A percentile compares a stretch with the other conserved stretches of the same genome.
Evolutionary conservation across 2,113 vertebrate species (phyloP).

Genomic region (Cacatua alba): DNA sequence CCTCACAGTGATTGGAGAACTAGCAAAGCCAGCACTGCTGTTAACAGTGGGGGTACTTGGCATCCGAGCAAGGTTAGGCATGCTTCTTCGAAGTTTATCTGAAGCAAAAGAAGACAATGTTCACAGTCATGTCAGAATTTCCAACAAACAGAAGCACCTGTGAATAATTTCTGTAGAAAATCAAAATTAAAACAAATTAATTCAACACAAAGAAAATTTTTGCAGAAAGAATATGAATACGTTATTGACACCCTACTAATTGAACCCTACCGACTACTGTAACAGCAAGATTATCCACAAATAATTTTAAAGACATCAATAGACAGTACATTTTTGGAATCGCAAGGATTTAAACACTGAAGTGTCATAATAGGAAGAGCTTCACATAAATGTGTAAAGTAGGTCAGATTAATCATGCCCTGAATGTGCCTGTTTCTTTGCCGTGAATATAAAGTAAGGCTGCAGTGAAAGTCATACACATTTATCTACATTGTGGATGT

Average conservation of each 20-base stretch:
- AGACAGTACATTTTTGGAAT: neutral
- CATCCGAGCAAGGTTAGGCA: constrained; percentile 92
- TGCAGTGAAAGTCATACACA: neutral
- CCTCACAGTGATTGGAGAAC: constrained; percentile 84
- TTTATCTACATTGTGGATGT: neutral
- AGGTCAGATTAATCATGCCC: constrained; percentile 21
- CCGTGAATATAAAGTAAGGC: neutral
- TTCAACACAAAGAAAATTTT: neutral
- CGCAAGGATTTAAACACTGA: neutral
- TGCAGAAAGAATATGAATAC: neutral
- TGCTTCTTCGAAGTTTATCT: constrained; percentile 96
- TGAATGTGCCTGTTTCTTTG: neutral
- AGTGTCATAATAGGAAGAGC: neutral
- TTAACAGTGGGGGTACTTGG: constrained; percentile 78
- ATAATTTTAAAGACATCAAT: neutral
- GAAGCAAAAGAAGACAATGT: constrained; percentile 17
- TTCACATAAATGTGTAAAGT: neutral
- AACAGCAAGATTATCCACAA: neutral
- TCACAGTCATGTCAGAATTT: neutral
- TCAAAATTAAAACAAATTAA: neutral
- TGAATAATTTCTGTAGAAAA: neutral
- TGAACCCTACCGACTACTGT: neutral
- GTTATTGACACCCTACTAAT: neutral
- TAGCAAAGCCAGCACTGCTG: constrained; percentile 74
- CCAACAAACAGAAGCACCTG: neutral